Evolutionary conservation across 2,888 invertebrate genomes (phyloP), one percentile per base, ranked within the genome.

Genomic region (Ophion ellenae): DNA sequence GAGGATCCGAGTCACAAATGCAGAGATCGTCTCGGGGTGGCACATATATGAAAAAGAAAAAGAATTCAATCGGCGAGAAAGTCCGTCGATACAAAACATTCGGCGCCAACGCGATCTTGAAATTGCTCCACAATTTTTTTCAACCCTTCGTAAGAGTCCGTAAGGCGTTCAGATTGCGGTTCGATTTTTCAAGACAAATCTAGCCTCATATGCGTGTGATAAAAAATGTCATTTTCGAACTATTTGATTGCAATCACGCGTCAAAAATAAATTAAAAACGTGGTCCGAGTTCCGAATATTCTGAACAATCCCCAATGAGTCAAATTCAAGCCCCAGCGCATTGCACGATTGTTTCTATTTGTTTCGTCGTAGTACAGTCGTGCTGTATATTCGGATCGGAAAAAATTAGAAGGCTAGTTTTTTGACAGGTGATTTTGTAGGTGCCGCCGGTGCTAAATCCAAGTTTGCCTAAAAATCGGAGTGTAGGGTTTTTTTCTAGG

Each of bases 11-110:
- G 80, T 36, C 36, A 75, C 66, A 73, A 61, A 73, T 67, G 71
- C 24, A 59, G 73, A 83, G 73, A 81, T 77, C 45, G 70, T 77
- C 83, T 76, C 74, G 73, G 77, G 76, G 81, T 83, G 76, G 73
- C 76, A 85, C 78, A 74, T 63, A 20, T 64, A 53, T 24, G 17
- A 66, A 47, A 28, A 47, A 67, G 14, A 70, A 79, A 69, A 36
- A 14, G 5, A 53, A 53, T 53, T 53, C 53, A 53, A 53, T 53
- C 53, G 53, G 53, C 53, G 53, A 14, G 14, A 53, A 53, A 53
- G 17, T 53, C 53, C 53, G 11, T 53, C 2, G 14, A 17, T 53
- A 53, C 4, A 17, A 53, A 5, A 53, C 14, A 53, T n/a, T 61
- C 28, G 32, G 45, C n/a, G 14, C 24, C 24, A 28, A 59, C 17